Percentiles rank a stretch among this genome's conserved stretches.
These are phyloP conservation scores for Xanthorhoe spadicearia DNA, from an alignment of 2,888 invertebrate genomes.

Conservation along the genomic window DNA sequence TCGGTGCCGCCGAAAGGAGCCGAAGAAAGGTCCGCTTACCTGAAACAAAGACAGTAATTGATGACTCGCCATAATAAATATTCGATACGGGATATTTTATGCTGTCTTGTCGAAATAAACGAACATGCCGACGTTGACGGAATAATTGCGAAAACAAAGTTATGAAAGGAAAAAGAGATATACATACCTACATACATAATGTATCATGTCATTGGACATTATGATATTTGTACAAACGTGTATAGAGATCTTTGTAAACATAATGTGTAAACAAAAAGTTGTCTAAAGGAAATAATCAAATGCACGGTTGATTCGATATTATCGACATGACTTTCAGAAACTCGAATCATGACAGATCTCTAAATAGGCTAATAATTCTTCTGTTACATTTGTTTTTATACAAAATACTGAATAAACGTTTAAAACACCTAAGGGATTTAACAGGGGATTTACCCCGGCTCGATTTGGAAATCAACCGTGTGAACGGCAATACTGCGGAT, in stretches of 20 bases:
- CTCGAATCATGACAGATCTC: not conserved
- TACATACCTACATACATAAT: not conserved
- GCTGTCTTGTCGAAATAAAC: constrained; percentile 16
- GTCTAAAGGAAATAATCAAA: not conserved
- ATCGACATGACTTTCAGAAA: not conserved
- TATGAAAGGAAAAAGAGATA: not conserved
- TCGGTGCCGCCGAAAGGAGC: constrained; percentile 40
- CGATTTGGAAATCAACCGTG: not conserved
- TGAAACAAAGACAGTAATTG: constrained; percentile 65
- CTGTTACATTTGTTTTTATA: not conserved
- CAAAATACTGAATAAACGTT: not conserved
- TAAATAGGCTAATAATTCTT: not conserved
- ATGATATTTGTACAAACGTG: too few species aligned
- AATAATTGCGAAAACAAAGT: constrained; percentile 18
- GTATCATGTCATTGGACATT: too few species aligned
- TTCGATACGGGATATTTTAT: constrained; percentile 33
- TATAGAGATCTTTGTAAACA: not conserved
- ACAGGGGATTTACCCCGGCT: not conserved
- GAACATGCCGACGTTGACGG: constrained; percentile 10
- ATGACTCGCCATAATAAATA: constrained; percentile 54
- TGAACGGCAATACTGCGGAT: not conserved
- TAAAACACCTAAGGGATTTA: not conserved
- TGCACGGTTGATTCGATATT: not conserved
- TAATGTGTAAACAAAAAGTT: not conserved
- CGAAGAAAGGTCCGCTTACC: constrained; percentile 59